Base-by-base conservation (phyloP, 1,140 invertebrate genomes). In the Tyrophagus putrescentiae region DNA sequence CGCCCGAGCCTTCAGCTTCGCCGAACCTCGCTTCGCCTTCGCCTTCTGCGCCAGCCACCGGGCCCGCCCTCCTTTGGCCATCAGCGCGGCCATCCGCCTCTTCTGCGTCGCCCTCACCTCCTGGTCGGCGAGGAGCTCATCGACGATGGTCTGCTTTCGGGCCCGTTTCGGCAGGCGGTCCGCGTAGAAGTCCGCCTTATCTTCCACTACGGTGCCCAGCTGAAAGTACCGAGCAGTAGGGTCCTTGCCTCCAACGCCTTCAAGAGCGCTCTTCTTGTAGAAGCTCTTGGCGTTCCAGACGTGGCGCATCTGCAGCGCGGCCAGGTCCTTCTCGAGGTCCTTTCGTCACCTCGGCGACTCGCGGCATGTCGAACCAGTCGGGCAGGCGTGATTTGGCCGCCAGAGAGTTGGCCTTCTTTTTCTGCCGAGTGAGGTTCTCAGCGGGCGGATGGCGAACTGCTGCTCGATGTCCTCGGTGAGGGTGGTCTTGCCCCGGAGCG, bases 231-330 rank as follows among this genome's bases (percentile, higher is more conserved):
- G 95, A 34, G 84, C 31, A 48, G 7, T 21, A 7, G 7, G 31
- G 4, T 25, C 41, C n/a, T 54, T 34, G 25, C 21, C 1, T n/a
- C 52, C 28, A 32, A 11, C 52, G 31, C n/a, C 32, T n/a, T 34
- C 39, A 3, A 13, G 11, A 70, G 92, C 87, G 71, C 88, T 91
- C 64, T 86, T 85, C 71, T 94, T 95, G 72, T 94, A 96, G 68
- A 95, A 95, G 57, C 81, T 81, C 72, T 93, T 94, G 0, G 87
- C 84, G 76, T 97, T 84, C 3, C 96, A 73, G 4, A 80, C 84
- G n/a, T 84, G 84, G 68, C 93, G 80, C 89, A 96, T 93, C 73
- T 87, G 82, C 1, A 98, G 70, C 4, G 94, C 72, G 73, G 87
- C 79, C 5, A 97, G 75, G 71, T 96, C 90, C 68, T 84, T 83